Conservation (phyloP, 2,888 invertebrate species). For the Agrenia bidenticulata region DNA sequence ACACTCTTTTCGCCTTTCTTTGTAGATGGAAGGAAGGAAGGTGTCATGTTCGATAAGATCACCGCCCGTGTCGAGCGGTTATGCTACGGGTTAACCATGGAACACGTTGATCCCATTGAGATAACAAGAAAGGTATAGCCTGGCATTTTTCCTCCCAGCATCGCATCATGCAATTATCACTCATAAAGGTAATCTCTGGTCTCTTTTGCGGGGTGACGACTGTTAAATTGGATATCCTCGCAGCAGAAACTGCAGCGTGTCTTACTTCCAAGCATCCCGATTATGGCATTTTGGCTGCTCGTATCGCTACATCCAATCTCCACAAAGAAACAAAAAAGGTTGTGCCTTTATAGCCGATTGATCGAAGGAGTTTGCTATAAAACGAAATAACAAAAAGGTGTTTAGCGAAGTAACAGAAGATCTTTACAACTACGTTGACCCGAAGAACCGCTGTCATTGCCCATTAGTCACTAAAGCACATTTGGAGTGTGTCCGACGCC, state of each 20-base stretch:
- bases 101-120: slow-evolving; percentile 92
- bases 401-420: slow-evolving; percentile 82
- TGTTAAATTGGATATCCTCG: slow-evolving; percentile 93
- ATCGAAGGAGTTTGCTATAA: no score
- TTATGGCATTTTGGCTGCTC: slow-evolving; percentile 83
- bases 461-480: slow-evolving; percentile 86
- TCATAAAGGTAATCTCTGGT: slow-evolving; percentile 88
- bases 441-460: slow-evolving; percentile 67
- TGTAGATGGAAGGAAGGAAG: slow-evolving; percentile 88
- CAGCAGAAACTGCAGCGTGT: slow-evolving; percentile 97
- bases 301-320: slow-evolving; percentile 94
- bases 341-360: not conserved
- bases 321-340: slow-evolving; percentile 98
- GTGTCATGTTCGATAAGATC: slow-evolving; percentile 96
- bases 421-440: slow-evolving; percentile 74
- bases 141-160: no score
- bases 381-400: no score
- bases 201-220: slow-evolving; percentile 96
- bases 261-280: slow-evolving; percentile 97
- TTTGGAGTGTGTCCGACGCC: slow-evolving; percentile 75
- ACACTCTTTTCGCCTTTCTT: no score
- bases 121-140: no score
- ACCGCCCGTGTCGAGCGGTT: slow-evolving; percentile 92
- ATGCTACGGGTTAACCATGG: slow-evolving; percentile 92
- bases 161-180: no score